Conservation (phyloP, 2,888 invertebrate genomes). For the Brachylomia viminalis region DNA sequence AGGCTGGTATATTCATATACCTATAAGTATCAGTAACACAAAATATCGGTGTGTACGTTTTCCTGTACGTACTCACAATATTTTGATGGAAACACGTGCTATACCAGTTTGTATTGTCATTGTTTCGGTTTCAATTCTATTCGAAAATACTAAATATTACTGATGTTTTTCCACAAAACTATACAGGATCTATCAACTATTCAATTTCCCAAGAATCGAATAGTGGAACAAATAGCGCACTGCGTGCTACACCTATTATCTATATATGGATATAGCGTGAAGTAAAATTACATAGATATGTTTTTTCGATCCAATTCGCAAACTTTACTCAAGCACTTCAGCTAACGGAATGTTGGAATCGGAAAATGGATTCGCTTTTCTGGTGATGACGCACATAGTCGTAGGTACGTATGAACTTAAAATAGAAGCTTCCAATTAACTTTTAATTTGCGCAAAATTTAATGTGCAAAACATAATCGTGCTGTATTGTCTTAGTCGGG, state of each 20-base stretch:
- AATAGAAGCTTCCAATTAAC: neutral
- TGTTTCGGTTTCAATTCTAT: neutral
- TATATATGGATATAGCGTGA: neutral
- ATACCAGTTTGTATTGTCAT: neutral
- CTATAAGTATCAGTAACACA: no score
- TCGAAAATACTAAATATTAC: neutral
- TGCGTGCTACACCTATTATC: neutral
- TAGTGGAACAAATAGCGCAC: slow-evolving; percentile 4
- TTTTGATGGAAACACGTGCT: neutral
- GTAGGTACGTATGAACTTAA: slow-evolving; percentile 23
- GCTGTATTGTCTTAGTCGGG: neutral
- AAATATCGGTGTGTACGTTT: neutral
- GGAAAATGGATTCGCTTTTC: slow-evolving; percentile 47
- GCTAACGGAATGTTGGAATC: slow-evolving; percentile 41
- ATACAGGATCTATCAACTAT: neutral
- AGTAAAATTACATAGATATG: slow-evolving; percentile 34
- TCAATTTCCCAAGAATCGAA: neutral
- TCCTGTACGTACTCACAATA: neutral
- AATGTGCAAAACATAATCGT: neutral
- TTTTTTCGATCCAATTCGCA: slow-evolving; percentile 51
- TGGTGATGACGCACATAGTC: slow-evolving; percentile 27
- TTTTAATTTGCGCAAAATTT: neutral
- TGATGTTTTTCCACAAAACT: neutral
- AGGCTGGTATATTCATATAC: neutral
- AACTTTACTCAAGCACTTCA: slow-evolving; percentile 45